A percentile compares a stretch with the other conserved stretches of the same genome.
Conservation (phyloP, 2,113 vertebrate species). For the Dipodomys spectabilis region DNA sequence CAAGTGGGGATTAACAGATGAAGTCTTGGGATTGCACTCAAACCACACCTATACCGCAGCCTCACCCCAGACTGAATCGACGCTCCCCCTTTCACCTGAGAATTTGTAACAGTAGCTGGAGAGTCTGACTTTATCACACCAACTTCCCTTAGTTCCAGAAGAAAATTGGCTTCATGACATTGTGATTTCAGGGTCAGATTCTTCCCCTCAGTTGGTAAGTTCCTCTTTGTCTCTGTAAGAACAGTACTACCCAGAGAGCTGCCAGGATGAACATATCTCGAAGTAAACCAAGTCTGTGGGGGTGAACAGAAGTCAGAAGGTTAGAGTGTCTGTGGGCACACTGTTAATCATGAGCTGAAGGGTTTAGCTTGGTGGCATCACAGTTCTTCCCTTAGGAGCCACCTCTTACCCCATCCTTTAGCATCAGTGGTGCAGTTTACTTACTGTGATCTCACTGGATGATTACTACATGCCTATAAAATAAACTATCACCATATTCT, state of each 20-base stretch:
- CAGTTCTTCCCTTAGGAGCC: background rate
- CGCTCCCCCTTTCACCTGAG: background rate
- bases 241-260: background rate
- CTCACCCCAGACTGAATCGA: background rate
- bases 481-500: background rate
- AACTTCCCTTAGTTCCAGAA: background rate
- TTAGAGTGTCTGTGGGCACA: background rate
- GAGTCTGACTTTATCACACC: background rate
- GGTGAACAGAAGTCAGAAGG: background rate
- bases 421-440: background rate
- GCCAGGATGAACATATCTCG: background rate
- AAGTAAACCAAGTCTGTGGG: background rate
- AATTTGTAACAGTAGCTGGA: background rate
- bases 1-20: background rate
- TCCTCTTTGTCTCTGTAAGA: background rate
- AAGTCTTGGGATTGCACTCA: background rate
- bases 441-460: background rate
- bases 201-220: background rate
- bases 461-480: background rate
- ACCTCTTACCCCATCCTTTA: background rate
- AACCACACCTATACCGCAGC: background rate
- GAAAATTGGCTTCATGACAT: background rate
- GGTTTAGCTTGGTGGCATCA: background rate
- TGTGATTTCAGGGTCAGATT: background rate
- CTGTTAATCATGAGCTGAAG: background rate